Percentiles rank a stretch among this genome's conserved stretches.
These are phyloP conservation scores for Micronisus gabar DNA, from an alignment of 2,113 vertebrate species.

Conservation along the genomic window DNA sequence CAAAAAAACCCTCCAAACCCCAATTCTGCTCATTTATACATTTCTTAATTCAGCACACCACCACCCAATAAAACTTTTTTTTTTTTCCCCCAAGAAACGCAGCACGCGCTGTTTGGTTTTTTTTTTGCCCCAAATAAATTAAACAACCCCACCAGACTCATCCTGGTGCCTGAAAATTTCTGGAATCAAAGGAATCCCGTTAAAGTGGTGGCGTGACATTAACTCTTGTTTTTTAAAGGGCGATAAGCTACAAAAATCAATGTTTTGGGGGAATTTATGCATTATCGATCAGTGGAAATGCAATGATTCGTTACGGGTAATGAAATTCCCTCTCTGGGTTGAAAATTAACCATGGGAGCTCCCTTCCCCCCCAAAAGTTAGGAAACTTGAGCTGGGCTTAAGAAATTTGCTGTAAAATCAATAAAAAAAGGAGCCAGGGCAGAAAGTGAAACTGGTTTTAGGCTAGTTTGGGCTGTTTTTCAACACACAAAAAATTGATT, in stretches of 20 bases:
- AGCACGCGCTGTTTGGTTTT: accelerated
- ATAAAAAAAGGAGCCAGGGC: not conserved
- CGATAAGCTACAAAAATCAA: not conserved
- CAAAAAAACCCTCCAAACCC: not conserved
- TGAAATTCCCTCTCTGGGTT: accelerated
- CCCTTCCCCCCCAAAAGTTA: not conserved
- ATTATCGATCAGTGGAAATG: accelerated
- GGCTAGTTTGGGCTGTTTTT: not conserved
- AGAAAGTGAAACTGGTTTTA: not conserved
- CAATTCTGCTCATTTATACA: not conserved
- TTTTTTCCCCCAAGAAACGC: accelerated
- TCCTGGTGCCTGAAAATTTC: not conserved
- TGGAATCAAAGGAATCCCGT: accelerated
- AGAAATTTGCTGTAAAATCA: not conserved
- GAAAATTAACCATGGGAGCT: not conserved
- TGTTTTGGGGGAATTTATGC: not conserved
- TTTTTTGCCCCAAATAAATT: not conserved
- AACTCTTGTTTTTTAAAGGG: not conserved
- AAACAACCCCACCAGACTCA: accelerated
- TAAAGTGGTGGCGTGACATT: accelerated
- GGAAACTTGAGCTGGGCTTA: not conserved
- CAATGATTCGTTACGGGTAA: accelerated
- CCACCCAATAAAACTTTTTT: not conserved
- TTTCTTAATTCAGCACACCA: not conserved
- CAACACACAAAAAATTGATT: accelerated